phyloP scores from a whole-genome alignment of 2,888 invertebrate species.

The Coelopa pilipes region DNA sequence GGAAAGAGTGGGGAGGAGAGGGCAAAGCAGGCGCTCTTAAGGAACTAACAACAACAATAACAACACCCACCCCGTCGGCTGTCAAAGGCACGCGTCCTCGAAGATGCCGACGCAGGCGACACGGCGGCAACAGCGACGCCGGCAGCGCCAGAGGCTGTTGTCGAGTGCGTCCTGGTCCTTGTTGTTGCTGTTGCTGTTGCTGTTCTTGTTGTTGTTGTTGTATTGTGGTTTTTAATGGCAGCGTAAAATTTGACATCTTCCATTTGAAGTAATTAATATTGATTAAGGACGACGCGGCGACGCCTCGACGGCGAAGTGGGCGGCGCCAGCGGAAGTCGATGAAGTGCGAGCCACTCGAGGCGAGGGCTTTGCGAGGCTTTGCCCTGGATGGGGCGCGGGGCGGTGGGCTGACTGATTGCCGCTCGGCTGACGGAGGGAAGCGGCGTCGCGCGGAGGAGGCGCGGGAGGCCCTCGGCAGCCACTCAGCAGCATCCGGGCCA shows the following conservation, averaged over 20 bases:
- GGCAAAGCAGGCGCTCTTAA: neutral
- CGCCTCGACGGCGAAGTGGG: no score
- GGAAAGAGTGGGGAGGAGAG: neutral
- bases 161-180: neutral
- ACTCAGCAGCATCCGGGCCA: no score
- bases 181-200: neutral
- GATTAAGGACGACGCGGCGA: neutral
- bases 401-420: no score
- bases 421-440: no score
- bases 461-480: no score
- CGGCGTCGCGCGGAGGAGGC: no score
- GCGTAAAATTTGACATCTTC: neutral
- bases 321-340: no score
- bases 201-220: neutral
- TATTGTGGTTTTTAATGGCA: conserved; percentile 11
- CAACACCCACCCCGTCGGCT: neutral
- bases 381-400: no score
- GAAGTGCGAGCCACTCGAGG: neutral
- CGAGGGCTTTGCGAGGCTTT: neutral
- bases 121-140: neutral
- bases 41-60: neutral
- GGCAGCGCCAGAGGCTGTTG: conserved; percentile 11
- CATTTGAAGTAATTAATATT: conserved; percentile 12
- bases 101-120: no score
- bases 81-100: neutral